Conservation (phyloP, 2,797 vertebrate genomes). For the Alca torda region DNA sequence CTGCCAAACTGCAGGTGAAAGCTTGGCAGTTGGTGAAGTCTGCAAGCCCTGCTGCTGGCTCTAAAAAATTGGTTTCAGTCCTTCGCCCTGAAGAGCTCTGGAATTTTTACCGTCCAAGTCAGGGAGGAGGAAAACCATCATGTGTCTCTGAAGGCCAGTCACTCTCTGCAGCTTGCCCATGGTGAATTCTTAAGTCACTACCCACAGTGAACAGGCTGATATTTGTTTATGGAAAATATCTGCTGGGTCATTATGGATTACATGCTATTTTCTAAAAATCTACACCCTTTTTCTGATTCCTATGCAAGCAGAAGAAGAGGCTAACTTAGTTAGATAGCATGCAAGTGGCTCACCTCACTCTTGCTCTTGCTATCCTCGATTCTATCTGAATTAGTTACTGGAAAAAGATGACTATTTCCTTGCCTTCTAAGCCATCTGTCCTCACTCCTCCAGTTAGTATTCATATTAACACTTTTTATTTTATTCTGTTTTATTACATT, state of each 20-base stretch:
- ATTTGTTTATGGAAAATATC: neutral
- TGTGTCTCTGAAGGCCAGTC: neutral
- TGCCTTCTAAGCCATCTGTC: neutral
- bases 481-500: neutral
- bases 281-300: neutral
- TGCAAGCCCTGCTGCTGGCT: neutral
- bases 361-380: neutral
- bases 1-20: constrained; percentile 34
- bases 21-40: neutral
- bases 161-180: neutral
- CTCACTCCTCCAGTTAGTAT: neutral
- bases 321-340: neutral
- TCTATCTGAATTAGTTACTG: neutral
- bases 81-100: neutral
- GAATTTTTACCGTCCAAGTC: neutral
- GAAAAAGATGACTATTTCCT: neutral
- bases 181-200: neutral
- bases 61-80: neutral
- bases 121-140: neutral
- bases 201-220: neutral
- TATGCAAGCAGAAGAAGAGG: neutral
- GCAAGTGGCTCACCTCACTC: neutral
- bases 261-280: neutral
- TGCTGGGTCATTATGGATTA: neutral
- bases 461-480: constrained; percentile 11